Base-by-base conservation (phyloP, 1,140 invertebrate genomes). In the Melanaphis sacchari region DNA sequence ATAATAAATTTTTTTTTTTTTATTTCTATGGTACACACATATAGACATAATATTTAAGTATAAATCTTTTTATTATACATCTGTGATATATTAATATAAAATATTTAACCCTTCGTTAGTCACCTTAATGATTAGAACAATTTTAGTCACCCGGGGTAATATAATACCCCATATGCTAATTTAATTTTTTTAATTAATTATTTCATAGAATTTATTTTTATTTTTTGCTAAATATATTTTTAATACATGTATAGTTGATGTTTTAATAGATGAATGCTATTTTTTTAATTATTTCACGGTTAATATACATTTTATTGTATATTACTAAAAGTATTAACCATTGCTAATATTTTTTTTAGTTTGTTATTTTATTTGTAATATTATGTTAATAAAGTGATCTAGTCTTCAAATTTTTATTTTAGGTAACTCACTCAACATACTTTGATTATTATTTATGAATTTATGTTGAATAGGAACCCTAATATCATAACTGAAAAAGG, bases 111-210 rank as follows among this genome's bases (percentile, higher is more conserved):
- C 81, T 82, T 82, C 81, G 81, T 82, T 82, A 40, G 81, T 82
- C 81, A 82, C 36, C 81, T 82, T 82, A 82, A 82, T 82, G 81
- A 82, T 82, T 82, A 82, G 81, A 40, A 82, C 81, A 82, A 82
- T 82, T 38, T 82, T 82, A 82, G 81, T 81, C 76, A 81, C 76
- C n/a, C 36, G 76, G n/a, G 76, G 76, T 81, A 81, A 81, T 38
- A 38, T 81, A 82, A 82, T 82, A 40, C 81, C 21, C 38, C 81
- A 82, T 82, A 82, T 82, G 22, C 2, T 82, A 82, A 41, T 24
- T 82, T 40, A 81, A 38, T 81, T 81, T 81, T n/a, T 81, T 81
- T 38, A 36, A 81, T 40, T 81, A 82, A 82, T 82, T 82, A 82
- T 82, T 82, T 82, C 38, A 82, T 82, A 40, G 38, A 82, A 82